Evolutionary conservation across 1,140 invertebrate genomes (phyloP).

Genomic region (Trachymyrmex cornetzi): DNA sequence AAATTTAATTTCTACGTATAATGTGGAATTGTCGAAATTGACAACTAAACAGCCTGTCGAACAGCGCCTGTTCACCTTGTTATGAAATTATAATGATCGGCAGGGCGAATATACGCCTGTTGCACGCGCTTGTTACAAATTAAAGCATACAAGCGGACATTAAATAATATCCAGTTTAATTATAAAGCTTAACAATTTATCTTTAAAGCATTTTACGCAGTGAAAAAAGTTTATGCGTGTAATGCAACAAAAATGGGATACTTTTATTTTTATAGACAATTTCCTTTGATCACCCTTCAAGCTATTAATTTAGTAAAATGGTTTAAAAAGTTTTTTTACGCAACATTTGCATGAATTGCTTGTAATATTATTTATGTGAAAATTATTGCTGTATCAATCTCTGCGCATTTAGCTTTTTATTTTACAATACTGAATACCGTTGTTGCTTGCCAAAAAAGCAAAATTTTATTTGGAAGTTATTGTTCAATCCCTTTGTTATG

Average conservation of each 20-base stretch:
- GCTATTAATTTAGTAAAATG: not conserved
- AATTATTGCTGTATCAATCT: not conserved
- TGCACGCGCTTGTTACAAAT: not conserved
- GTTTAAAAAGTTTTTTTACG: not conserved
- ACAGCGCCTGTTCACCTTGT: not conserved
- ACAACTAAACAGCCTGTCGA: not conserved
- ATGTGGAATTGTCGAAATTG: constrained; percentile 16
- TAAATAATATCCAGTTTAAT: not conserved
- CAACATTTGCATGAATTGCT: not conserved
- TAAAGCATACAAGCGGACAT: not conserved
- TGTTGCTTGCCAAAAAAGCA: not conserved
- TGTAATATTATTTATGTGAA: not conserved
- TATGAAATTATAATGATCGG: constrained; percentile 16
- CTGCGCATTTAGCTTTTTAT: not conserved
- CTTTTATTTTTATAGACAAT: not conserved
- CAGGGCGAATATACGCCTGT: not conserved
- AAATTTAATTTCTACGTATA: constrained; percentile 16
- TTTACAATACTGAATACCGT: not conserved
- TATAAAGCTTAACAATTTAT: not conserved
- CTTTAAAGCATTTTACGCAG: not conserved
- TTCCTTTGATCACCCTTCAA: not conserved
- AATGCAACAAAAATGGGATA: not conserved
- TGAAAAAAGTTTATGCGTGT: not conserved
- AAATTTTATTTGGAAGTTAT: not conserved
- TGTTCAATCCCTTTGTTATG: not conserved